Percentiles rank a stretch among this genome's conserved stretches.
phyloP scores from a whole-genome alignment of 2,888 invertebrate genomes.

The Gasteruption jaculator region DNA sequence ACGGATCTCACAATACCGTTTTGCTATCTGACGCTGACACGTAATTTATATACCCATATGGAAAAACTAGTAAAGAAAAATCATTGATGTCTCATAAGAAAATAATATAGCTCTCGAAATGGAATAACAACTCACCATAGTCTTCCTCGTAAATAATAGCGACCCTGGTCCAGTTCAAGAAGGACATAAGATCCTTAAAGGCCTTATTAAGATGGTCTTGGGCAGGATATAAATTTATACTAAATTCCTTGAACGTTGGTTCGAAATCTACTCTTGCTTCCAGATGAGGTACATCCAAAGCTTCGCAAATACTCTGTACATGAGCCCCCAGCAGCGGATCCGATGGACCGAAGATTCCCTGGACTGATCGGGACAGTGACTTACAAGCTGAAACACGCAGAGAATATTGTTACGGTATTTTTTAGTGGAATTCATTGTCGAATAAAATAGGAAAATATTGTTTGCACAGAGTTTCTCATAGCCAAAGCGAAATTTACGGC shows the following conservation, averaged over 20 bases:
- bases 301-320: conserved; percentile 83
- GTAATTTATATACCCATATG: no score
- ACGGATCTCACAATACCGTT: no score
- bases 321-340: conserved; percentile 79
- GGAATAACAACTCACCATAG: conserved; percentile 74
- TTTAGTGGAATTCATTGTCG: not conserved
- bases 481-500: no score
- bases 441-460: no score
- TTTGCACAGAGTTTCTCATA: no score
- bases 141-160: conserved; percentile 93
- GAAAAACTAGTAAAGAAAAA: no score
- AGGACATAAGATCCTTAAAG: conserved; percentile 80
- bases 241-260: conserved; percentile 65
- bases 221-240: conserved; percentile 85
- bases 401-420: not conserved
- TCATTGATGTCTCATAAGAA: no score
- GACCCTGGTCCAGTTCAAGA: conserved; percentile 89
- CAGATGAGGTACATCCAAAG: conserved; percentile 86
- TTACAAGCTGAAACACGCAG: conserved; percentile 66
- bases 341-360: conserved; percentile 83
- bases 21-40: no score
- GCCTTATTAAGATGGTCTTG: conserved; percentile 76
- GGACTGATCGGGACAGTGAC: conserved; percentile 79
- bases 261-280: conserved; percentile 71
- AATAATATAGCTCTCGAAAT: no score